phyloP scores from a whole-genome alignment of 2,888 invertebrate genomes.

The Pristionchus arcanus region DNA sequence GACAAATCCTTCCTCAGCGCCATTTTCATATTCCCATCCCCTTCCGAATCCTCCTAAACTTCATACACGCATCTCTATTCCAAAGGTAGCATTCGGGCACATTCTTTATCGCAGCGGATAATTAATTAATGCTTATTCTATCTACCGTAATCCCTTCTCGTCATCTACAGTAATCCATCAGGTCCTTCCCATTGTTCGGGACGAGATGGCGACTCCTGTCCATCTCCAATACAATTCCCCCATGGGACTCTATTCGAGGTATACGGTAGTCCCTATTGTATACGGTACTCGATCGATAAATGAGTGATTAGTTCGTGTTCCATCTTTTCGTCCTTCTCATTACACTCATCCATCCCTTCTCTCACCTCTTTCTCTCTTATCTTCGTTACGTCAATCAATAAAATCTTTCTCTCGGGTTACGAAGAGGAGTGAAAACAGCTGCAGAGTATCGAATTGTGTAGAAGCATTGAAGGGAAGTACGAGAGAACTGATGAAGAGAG shows the following conservation, averaged over 20 bases:
- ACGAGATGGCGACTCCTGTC: constrained; percentile 66
- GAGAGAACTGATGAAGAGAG: neutral
- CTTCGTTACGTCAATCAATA: constrained; percentile 30
- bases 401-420: neutral
- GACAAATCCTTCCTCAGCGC: constrained; percentile 44
- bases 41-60: constrained; percentile 62
- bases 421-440: neutral
- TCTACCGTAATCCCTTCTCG: neutral
- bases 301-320: neutral
- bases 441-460: constrained; percentile 1
- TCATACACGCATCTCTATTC: constrained; percentile 61
- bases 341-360: neutral
- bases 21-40: constrained; percentile 64
- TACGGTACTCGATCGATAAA: constrained; percentile 12
- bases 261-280: neutral
- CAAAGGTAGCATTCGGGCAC: constrained; percentile 56
- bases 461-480: neutral
- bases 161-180: neutral
- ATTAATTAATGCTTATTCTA: neutral
- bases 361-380: constrained; percentile 2
- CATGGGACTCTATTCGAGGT: constrained; percentile 72
- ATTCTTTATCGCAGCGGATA: no score
- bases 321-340: neutral
- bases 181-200: constrained; percentile 38
- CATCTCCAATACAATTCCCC: constrained; percentile 77